Percentiles rank a stretch among this genome's conserved stretches.
Evolutionary conservation across 2,888 invertebrate species (phyloP).

Genomic region (Tolmerus cingulatus): DNA sequence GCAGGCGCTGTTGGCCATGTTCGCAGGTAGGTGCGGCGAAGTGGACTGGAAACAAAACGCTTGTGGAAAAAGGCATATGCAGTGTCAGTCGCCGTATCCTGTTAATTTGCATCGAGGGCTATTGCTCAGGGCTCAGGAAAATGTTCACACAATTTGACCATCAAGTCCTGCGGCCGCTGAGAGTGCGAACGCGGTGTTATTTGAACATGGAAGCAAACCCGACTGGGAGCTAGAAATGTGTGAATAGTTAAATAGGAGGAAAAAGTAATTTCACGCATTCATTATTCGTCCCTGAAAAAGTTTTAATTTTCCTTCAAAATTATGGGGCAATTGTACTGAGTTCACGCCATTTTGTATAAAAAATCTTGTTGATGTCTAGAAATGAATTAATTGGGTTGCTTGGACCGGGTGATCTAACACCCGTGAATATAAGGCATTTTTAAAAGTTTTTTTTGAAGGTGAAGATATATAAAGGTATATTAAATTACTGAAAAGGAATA

Average conservation of each 20-base stretch:
- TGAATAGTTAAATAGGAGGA: neutral
- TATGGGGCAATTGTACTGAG: neutral
- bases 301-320: neutral
- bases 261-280: neutral
- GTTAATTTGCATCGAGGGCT: neutral
- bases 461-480: too few species aligned
- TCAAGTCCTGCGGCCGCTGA: neutral
- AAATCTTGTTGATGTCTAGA: neutral
- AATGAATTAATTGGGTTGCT: neutral
- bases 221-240: neutral
- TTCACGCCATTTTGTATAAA: neutral
- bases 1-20: neutral
- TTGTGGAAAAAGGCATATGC: neutral
- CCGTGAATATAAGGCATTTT: too few species aligned
- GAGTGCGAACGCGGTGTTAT: neutral
- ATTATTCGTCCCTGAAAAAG: neutral
- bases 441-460: too few species aligned
- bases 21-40: neutral
- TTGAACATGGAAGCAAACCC: neutral
- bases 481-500: too few species aligned
- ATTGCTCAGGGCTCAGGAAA: neutral
- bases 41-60: neutral
- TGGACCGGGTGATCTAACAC: too few species aligned
- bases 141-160: neutral
- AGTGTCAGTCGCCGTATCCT: neutral